Conservation (phyloP, 2,113 vertebrate genomes). For the Python bivittatus region DNA sequence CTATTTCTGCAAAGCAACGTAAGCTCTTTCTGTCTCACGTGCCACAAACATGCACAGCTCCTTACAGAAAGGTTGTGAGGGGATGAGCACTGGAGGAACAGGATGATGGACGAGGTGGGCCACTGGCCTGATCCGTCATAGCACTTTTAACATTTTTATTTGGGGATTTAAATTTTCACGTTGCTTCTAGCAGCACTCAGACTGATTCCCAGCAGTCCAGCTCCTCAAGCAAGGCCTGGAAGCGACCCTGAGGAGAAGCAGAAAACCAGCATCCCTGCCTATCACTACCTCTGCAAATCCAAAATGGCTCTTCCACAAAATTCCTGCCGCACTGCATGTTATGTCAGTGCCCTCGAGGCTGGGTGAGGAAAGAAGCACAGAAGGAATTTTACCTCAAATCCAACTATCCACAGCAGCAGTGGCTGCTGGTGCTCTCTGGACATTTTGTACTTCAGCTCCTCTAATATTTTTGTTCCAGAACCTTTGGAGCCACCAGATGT, state of each 20-base stretch:
- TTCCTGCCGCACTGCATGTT: accelerated
- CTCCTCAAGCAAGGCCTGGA: neutral
- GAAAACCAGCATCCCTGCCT: neutral
- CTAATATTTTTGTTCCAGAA: neutral
- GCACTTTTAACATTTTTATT: neutral
- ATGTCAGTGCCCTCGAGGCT: neutral
- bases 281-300: neutral
- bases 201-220: neutral
- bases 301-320: neutral
- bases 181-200: neutral
- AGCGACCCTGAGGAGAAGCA: neutral
- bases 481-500: neutral
- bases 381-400: neutral
- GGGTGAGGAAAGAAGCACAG: neutral
- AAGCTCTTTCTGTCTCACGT: neutral
- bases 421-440: neutral
- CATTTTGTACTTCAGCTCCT: neutral
- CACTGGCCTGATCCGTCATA: neutral
- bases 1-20: constrained; percentile 71
- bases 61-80: neutral
- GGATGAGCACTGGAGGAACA: neutral
- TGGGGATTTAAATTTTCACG: neutral
- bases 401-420: neutral
- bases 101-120: neutral
- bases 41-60: neutral